Base-by-base conservation (phyloP, 1,140 invertebrate genomes). In the Bombus confusus region DNA sequence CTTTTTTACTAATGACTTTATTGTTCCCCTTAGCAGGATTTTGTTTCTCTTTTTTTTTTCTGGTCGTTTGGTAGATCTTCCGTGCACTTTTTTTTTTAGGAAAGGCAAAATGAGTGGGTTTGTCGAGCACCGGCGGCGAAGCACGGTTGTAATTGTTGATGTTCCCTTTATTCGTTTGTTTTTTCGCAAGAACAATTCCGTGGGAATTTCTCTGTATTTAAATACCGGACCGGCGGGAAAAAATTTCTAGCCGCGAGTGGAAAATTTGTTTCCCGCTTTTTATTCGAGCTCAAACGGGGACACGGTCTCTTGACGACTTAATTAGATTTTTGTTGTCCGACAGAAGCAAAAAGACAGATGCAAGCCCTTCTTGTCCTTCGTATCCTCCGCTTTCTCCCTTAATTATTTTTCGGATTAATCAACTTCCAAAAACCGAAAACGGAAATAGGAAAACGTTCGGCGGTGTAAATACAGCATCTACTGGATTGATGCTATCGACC, bases 251-350 rank as follows among this genome's bases (percentile, higher is more conserved):
- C n/a, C 41, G 31, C 28, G 31, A 66, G 71, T 15, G 80, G 71
- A 64, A 82, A 74, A 43, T 83, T 76, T 83, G 59, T 83, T 83
- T 83, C 62, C 47, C 76, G 68, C 37, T 79, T 80, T 79, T 85
- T 80, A 79, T 80, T 80, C 78, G n/a, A 25, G 52, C 25, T 18
- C 68, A 57, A 69, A 83, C 59, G 73, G 62, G 80, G 41, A 74
- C 80, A 31, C 80, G 25, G 37, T 62, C 80, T 47, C 37, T 66
- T 73, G 80, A 82, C 62, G 52, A 73, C 52, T 85, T 85, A 85
- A 85, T 85, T 85, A 64, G 83, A 85, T 85, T 85, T 59, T 62
- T 71, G 76, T 72, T 72, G 57, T 57, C n/a, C 25, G 6, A n/a
- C 25, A 68, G 37, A 25, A 59, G 9, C 25, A 72, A 79, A 78